Conservation (phyloP, 2,113 vertebrate species). For the Pluvianellus socialis region DNA sequence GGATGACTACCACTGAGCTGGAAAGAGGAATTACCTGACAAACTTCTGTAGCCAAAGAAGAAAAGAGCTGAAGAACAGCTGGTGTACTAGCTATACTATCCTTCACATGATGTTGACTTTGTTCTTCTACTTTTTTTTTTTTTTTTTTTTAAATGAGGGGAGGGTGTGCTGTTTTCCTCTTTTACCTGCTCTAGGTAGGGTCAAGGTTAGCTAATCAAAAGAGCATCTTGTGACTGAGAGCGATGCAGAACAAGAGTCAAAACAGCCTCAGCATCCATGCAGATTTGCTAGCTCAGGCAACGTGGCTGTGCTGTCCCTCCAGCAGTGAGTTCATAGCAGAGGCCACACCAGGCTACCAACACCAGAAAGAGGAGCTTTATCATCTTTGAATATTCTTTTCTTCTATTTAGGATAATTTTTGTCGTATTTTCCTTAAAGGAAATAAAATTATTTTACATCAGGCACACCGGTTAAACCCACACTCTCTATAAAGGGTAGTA, state of each 20-base stretch:
- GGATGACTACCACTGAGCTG: not conserved
- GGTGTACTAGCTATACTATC: not conserved
- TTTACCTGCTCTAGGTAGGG: not conserved
- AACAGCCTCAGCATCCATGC: not conserved
- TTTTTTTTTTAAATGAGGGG: not conserved
- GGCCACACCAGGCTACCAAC: no score
- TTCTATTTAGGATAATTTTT: not conserved
- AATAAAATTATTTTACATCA: not conserved
- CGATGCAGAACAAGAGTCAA: not conserved
- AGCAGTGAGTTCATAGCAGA: not conserved
- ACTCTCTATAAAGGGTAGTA: not conserved
- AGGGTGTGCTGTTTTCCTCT: not conserved
- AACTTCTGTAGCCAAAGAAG: not conserved
- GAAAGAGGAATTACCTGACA: not conserved
- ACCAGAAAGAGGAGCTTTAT: not conserved
- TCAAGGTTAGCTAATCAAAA: not conserved
- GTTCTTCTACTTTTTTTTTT: not conserved
- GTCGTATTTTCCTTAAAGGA: not conserved
- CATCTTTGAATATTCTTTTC: not conserved
- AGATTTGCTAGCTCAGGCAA: not conserved
- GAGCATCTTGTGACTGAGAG: not conserved
- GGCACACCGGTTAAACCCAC: accelerated
- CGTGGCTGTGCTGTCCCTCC: not conserved
- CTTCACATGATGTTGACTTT: not conserved
- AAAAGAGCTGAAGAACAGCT: not conserved